Conservation (phyloP, 1,140 invertebrate species). For the Drosophila lini region DNA sequence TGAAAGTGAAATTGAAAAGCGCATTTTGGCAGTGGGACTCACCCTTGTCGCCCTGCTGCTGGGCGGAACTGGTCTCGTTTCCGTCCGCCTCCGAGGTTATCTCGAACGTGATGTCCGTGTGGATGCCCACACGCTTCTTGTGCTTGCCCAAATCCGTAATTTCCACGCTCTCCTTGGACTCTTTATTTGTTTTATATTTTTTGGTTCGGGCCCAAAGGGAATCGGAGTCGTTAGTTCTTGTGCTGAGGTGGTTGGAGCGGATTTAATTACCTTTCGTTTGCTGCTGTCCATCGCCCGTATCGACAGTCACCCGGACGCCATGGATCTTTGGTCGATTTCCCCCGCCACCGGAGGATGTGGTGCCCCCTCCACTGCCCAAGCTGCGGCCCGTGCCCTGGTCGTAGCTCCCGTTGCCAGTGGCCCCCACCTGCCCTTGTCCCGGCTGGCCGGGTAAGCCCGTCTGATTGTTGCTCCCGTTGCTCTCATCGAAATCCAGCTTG, state of each 20-base stretch:
- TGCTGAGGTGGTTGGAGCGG: constrained; percentile 17
- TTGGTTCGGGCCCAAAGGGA: background rate
- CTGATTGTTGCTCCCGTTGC: constrained; percentile 59
- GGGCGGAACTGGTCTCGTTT: constrained; percentile 79
- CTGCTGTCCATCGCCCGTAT: constrained; percentile 80
- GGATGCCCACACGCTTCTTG: constrained; percentile 84
- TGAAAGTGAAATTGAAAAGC: constrained; percentile 14
- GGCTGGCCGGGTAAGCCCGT: constrained; percentile 62
- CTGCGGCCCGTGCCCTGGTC: constrained; percentile 56
- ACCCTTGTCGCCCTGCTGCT: constrained; percentile 79
- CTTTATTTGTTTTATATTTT: constrained; percentile 49
- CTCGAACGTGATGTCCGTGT: constrained; percentile 84
- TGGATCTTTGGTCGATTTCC: constrained; percentile 83
- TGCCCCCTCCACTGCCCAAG: constrained; percentile 18
- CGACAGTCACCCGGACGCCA: constrained; percentile 83
- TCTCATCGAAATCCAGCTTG: constrained; percentile 82
- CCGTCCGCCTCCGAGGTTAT: constrained; percentile 78
- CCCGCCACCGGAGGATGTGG: constrained; percentile 13
- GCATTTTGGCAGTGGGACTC: background rate
- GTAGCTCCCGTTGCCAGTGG: constrained; percentile 46
- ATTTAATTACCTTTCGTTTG: constrained; percentile 84
- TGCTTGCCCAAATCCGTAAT: constrained; percentile 82
- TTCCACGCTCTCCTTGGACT: constrained; percentile 83
- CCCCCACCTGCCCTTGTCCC: constrained; percentile 41
- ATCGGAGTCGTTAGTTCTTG: constrained; percentile 45